A percentile compares a stretch with the other conserved stretches of the same genome.
phyloP scores from a whole-genome alignment of 2,888 invertebrate species.

The Adineta ricciae region DNA sequence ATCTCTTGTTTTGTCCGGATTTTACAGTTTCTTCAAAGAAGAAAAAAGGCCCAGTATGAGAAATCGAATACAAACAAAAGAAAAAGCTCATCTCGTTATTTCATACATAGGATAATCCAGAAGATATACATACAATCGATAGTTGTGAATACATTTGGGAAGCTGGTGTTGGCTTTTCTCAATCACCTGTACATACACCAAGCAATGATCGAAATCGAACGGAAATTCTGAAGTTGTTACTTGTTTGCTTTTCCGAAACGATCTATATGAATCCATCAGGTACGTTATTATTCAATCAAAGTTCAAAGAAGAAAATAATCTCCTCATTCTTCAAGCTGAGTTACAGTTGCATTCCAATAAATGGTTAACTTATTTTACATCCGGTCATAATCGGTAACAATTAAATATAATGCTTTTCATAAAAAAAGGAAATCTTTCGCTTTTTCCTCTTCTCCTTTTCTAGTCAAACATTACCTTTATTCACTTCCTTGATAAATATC shows the following conservation, averaged over 20 bases:
- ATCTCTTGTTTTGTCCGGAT: constrained; percentile 92
- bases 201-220: constrained; percentile 73
- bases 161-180: constrained; percentile 90
- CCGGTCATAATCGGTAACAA: constrained; percentile 16
- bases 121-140: constrained; percentile 85
- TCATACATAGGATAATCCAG: constrained; percentile 57
- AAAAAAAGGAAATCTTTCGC: background rate
- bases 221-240: constrained; percentile 77
- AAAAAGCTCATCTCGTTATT: background rate
- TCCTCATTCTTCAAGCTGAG: background rate
- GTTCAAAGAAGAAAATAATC: constrained; percentile 48
- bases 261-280: constrained; percentile 73
- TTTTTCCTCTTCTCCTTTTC: background rate
- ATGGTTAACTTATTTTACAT: constrained; percentile 16
- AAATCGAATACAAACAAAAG: background rate
- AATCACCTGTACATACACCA: constrained; percentile 70
- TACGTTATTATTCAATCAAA: too few species aligned
- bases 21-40: constrained; percentile 80
- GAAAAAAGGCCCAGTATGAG: background rate
- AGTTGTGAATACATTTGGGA: constrained; percentile 99
- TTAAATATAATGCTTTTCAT: background rate
- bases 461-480: constrained; percentile 84
- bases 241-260: constrained; percentile 92
- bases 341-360: background rate
- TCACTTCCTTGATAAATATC: constrained; percentile 89